Evolutionary conservation across 2,797 vertebrate genomes (phyloP).

Genomic region (Arnoldichthys spilopterus): DNA sequence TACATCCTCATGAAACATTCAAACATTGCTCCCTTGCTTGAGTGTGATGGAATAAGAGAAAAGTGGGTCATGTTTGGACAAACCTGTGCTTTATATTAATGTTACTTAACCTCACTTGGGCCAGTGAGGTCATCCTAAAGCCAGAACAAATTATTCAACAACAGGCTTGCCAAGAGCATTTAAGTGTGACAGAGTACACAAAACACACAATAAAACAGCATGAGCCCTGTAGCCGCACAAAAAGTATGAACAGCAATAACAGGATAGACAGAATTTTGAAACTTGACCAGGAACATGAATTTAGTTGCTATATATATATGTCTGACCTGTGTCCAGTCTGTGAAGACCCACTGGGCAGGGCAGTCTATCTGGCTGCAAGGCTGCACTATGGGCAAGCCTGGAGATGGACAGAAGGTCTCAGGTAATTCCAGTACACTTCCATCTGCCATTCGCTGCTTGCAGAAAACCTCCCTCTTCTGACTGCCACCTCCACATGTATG

Average conservation of each 20-base stretch:
- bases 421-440: conserved; percentile 90
- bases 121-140: conserved; percentile 45
- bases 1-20: conserved; percentile 17
- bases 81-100: conserved; percentile 33
- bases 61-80: conserved; percentile 30
- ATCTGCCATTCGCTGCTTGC: conserved; percentile 91
- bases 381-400: conserved; percentile 74
- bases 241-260: conserved; percentile 46
- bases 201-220: conserved; percentile 54
- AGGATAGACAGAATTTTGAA: conserved; percentile 46
- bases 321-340: conserved; percentile 89
- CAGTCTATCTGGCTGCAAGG: conserved; percentile 84
- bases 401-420: conserved; percentile 86
- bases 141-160: conserved; percentile 37
- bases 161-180: conserved; percentile 39
- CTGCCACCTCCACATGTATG: conserved; percentile 86
- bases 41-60: conserved; percentile 32
- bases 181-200: conserved; percentile 51
- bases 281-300: conserved; percentile 25
- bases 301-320: conserved; percentile 30
- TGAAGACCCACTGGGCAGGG: conserved; percentile 85
- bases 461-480: conserved; percentile 81
- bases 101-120: conserved; percentile 40
- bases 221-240: conserved; percentile 27
- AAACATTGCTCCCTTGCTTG: neutral